Conservation (phyloP, 2,797 vertebrate genomes). For the Gymnopithys bicolor region DNA sequence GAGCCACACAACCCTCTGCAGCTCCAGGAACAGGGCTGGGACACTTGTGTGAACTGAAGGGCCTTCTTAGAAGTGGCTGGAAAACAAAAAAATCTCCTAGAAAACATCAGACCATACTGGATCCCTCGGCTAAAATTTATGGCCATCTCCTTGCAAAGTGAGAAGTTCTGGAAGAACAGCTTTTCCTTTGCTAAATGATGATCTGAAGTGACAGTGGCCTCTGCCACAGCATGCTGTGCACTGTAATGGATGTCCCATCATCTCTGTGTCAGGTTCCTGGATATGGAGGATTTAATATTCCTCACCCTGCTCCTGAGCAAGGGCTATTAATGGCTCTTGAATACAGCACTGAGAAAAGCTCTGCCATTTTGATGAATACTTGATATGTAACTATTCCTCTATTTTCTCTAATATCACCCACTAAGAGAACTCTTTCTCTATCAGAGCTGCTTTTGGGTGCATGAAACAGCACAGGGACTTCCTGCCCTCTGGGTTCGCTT, state of each 20-base stretch:
- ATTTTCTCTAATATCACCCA: neutral
- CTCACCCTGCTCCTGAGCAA: neutral
- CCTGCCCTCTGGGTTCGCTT: neutral
- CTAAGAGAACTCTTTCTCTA: neutral
- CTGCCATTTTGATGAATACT: neutral
- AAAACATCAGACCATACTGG: neutral
- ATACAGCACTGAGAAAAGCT: neutral
- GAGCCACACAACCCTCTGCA: neutral
- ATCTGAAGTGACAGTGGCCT: neutral
- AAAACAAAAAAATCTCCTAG: neutral
- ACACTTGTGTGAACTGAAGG: neutral
- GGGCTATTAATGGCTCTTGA: neutral
- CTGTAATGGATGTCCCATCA: neutral
- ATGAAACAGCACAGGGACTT: neutral
- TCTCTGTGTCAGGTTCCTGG: neutral
- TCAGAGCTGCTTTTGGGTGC: neutral
- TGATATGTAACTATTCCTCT: neutral
- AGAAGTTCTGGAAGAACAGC: neutral
- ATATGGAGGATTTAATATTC: neutral
- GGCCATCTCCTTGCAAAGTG: neutral
- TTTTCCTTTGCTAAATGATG: neutral
- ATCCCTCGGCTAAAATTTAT: neutral
- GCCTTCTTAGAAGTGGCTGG: neutral
- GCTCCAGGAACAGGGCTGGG: neutral
- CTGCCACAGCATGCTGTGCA: neutral